Evolutionary conservation across 2,113 vertebrate genomes (phyloP).

Genomic region (Zapornia atra): DNA sequence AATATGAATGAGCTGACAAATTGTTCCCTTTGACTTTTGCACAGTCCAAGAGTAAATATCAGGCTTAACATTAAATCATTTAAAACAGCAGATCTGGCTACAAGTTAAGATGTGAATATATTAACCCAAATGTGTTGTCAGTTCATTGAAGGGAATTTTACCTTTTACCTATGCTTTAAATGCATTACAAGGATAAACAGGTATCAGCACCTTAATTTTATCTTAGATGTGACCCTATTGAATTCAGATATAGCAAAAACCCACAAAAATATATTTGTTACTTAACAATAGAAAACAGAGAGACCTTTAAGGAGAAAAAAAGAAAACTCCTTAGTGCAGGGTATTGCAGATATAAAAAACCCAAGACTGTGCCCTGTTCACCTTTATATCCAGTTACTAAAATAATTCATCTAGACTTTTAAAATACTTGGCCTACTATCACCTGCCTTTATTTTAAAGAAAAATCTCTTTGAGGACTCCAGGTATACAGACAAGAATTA

Average conservation of each 20-base stretch:
- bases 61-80: slow-evolving; percentile 65
- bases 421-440: background rate
- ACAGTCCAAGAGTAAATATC: slow-evolving; percentile 56
- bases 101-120: slow-evolving; percentile 27
- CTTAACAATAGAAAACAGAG: background rate
- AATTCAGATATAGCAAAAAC: background rate
- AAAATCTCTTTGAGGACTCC: background rate
- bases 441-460: background rate
- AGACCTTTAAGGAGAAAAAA: background rate
- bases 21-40: slow-evolving; percentile 69
- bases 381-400: background rate
- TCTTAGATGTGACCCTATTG: background rate
- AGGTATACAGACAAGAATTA: background rate
- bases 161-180: background rate
- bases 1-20: slow-evolving; percentile 73
- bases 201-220: background rate
- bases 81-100: slow-evolving; percentile 56
- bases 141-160: background rate
- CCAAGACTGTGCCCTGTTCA: background rate
- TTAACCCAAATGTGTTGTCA: slow-evolving; percentile 48
- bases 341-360: background rate
- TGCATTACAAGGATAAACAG: background rate
- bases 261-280: background rate
- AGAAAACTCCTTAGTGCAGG: background rate
- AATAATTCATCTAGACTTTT: background rate